Conservation (phyloP, 2,113 vertebrate genomes). For the Pangasianodon hypophthalmus region DNA sequence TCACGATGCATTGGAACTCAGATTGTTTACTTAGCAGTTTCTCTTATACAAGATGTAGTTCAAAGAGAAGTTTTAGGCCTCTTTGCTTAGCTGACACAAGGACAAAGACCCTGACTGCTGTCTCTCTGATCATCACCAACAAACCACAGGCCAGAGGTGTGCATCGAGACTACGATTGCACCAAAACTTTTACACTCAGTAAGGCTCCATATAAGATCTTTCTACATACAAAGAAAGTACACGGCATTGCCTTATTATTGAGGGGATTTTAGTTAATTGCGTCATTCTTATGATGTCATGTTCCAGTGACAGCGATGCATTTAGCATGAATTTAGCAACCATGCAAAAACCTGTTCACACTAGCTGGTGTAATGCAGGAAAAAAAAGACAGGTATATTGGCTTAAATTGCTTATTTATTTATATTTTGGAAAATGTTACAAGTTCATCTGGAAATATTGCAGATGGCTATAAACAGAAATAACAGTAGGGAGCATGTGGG, state of each 20-base stretch:
- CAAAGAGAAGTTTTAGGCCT: background rate
- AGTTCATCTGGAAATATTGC: background rate
- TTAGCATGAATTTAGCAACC: background rate
- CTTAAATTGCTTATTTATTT: background rate
- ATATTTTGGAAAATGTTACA: background rate
- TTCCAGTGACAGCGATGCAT: background rate
- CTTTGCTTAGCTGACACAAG: background rate
- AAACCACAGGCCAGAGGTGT: background rate
- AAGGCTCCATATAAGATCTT: background rate
- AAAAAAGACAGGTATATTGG: background rate
- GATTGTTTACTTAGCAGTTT: slow-evolving; percentile 6
- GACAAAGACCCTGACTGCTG: background rate
- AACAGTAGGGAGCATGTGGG: background rate
- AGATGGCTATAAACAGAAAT: background rate
- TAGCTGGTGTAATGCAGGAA: background rate
- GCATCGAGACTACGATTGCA: background rate
- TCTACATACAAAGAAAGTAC: background rate
- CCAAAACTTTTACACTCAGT: no score
- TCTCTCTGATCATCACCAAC: background rate
- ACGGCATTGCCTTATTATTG: background rate
- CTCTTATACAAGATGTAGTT: background rate
- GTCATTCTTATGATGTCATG: background rate
- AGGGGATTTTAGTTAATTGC: background rate
- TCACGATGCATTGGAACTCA: background rate
- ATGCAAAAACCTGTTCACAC: background rate